Evolutionary conservation across 2,888 invertebrate species (phyloP).

Genomic region (Pterostichus madidus): DNA sequence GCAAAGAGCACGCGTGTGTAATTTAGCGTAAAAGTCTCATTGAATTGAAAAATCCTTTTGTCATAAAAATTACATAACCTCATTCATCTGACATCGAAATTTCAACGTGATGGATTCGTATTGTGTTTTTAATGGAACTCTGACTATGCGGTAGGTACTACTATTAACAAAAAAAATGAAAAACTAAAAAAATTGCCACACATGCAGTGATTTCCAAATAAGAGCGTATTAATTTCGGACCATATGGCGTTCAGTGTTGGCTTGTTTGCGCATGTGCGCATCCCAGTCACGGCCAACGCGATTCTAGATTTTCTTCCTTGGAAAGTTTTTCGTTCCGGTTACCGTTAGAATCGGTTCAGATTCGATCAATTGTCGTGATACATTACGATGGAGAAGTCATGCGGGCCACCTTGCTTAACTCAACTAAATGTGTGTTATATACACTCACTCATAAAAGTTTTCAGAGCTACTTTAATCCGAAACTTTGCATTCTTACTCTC

Average conservation of each 20-base stretch:
- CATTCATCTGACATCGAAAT: conserved; percentile 57
- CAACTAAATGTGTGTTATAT: conserved; percentile 1
- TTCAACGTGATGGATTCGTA: conserved; percentile 58
- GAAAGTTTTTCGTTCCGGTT: conserved; percentile 17
- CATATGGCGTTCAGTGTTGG: conserved; percentile 39
- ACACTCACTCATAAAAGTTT: background rate
- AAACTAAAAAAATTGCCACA: conserved; percentile 53
- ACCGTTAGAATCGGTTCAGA: conserved; percentile 26
- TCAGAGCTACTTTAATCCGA: background rate
- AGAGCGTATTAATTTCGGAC: conserved; percentile 57
- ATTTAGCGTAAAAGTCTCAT: conserved; percentile 45
- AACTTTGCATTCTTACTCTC: background rate
- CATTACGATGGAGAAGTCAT: conserved; percentile 29
- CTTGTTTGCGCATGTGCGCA: conserved; percentile 31
- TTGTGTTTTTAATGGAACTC: conserved; percentile 57
- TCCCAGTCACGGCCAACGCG: conserved; percentile 37
- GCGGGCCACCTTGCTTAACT: conserved; percentile 25
- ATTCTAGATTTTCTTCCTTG: conserved; percentile 36
- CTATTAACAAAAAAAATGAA: conserved; percentile 42
- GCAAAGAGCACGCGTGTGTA: conserved; percentile 29
- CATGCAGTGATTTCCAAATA: conserved; percentile 60
- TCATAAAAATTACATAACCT: conserved; percentile 46
- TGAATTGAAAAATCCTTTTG: conserved; percentile 41
- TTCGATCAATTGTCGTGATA: conserved; percentile 43
- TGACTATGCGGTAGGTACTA: conserved; percentile 54